Evolutionary conservation across 2,797 vertebrate genomes (phyloP), one percentile per base, ranked within the genome.

Genomic region (Aselliscus stoliczkanus): DNA sequence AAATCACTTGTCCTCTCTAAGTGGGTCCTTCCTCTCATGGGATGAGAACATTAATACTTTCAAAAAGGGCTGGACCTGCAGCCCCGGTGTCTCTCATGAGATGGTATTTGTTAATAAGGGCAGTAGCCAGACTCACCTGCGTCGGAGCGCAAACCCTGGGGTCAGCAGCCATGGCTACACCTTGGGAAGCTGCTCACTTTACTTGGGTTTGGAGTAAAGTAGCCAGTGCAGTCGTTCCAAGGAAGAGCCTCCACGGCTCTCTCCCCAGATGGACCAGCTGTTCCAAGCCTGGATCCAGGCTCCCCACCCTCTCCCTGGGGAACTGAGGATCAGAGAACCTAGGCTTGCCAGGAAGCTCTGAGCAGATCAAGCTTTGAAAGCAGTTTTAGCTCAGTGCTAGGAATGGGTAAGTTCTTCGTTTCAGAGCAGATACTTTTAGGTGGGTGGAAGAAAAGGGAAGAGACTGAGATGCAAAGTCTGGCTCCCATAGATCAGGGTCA

Each of bases 401-500:
- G 31, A 56, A 4, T 13, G 21, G 77, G 47, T 25, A 70, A 37
- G 20, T 29, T 72, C 29, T 75, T 79, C 70, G 31, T 92, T 86
- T 88, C 77, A 10, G 47, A 62, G 58, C 75, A 47, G 76, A 79
- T 54, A 37, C 75, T 80, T 95, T 42, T 34, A 44, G 10, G 18
- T 76, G 54, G 56, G 37, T 1, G 27, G 60, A 50, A 25, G 47
- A 65, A 92, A 79, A 88, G 13, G 31, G 73, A 83, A 90, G 69
- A 37, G 60, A 81, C 31, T 15, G 18, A 67, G 58, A 77, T 62
- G 56, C 4, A 42, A 37, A 79, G 34, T 18, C 54, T 60, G 73
- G 72, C 85, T 86, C 90, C 80, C 20, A 3, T 44, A 52, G 89
- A 64, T 69, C 23, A 18, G 75, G 69, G 75, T 89, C 82, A 50